Evolutionary conservation across 2,888 invertebrate genomes (phyloP).

Genomic region (Dicroscelio sp.): DNA sequence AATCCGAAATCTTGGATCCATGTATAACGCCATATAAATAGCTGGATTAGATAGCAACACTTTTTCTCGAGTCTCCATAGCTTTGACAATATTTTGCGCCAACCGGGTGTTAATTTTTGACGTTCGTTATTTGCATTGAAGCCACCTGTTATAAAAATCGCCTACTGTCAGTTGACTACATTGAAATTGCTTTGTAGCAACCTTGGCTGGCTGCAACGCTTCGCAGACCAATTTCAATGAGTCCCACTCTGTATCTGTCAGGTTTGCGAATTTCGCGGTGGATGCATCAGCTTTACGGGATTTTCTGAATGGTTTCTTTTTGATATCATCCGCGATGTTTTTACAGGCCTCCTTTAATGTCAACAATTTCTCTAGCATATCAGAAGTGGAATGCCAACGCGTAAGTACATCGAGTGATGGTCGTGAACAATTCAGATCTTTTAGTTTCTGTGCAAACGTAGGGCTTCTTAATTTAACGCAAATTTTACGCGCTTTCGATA

Average conservation of each 20-base stretch:
- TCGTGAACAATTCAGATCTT: neutral
- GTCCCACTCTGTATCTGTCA: neutral
- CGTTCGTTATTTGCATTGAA: neutral
- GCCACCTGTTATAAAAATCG: neutral
- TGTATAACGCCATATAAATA: neutral
- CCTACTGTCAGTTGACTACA: slow-evolving; percentile 1
- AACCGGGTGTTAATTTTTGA: neutral
- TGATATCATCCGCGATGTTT: neutral
- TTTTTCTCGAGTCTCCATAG: neutral
- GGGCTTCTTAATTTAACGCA: neutral
- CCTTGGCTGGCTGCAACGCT: too few relatives aligned
- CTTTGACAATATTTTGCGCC: neutral
- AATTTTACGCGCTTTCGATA: neutral
- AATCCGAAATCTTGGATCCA: neutral
- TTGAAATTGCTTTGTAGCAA: neutral
- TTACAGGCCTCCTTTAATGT: neutral
- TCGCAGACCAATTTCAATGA: neutral
- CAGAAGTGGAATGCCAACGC: neutral
- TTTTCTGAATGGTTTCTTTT: neutral
- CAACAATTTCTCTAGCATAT: neutral
- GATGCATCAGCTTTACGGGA: neutral
- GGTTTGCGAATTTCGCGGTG: neutral
- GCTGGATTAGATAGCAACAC: neutral
- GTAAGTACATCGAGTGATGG: neutral
- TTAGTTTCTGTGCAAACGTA: neutral